Conservation (phyloP, 2,113 vertebrate species). For the Clarias batrachus region DNA sequence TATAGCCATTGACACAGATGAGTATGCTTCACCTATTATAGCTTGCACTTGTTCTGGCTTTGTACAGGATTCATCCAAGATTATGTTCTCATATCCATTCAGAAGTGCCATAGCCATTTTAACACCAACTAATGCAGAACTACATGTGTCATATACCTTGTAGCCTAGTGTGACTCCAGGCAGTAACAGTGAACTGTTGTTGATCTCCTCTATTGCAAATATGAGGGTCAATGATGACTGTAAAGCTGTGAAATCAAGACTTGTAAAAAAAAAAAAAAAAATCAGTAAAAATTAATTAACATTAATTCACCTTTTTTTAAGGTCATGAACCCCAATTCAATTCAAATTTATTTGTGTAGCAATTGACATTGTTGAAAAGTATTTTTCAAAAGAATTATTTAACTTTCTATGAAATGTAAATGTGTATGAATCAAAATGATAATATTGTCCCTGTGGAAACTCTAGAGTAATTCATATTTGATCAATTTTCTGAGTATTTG, state of each 20-base stretch:
- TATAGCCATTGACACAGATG: conserved; percentile 65
- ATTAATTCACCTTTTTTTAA: background rate
- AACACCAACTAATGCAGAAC: conserved; percentile 69
- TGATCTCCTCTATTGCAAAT: conserved; percentile 76
- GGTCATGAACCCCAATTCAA: background rate
- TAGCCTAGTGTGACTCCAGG: conserved; percentile 68
- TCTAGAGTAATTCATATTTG: background rate
- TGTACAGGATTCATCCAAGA: conserved; percentile 53
- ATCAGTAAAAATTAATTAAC: background rate
- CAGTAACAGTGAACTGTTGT: conserved; percentile 63
- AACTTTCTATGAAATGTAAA: too few species aligned
- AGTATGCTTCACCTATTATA: conserved; percentile 76
- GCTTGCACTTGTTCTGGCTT: conserved; percentile 65
- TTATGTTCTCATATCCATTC: conserved; percentile 58
- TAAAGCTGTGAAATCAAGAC: conserved; percentile 74
- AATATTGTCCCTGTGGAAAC: background rate
- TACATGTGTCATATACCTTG: conserved; percentile 71
- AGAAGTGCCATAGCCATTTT: conserved; percentile 66
- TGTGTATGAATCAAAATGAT: too few species aligned
- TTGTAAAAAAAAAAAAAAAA: background rate
- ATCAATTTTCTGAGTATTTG: background rate
- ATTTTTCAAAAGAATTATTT: too few species aligned
- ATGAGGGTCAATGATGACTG: conserved; percentile 73
- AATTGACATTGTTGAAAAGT: too few species aligned
- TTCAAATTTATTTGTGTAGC: too few species aligned